Evolutionary conservation across 2,113 vertebrate species (phyloP), one percentile per base, ranked within the genome.

Genomic region (Calyptomena viridis): DNA sequence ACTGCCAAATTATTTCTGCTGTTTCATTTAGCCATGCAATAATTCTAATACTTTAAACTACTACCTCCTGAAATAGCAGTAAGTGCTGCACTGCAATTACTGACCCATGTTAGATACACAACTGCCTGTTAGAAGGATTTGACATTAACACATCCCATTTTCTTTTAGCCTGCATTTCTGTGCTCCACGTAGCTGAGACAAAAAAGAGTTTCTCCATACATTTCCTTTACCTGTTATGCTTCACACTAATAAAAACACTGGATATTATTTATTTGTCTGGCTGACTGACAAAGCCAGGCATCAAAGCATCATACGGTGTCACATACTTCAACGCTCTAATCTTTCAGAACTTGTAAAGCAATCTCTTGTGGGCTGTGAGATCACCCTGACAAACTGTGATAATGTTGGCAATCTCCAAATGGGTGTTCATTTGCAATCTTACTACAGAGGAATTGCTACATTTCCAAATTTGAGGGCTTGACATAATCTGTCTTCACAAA

Each of bases 331-430:
- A 96, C 73, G 82, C 93, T 92, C 86, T 93, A 94, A 95, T 97
- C 89, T 95, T 92, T 93, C 93, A 96, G 88, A 93, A 96, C 92
- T 96, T 95, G 95, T 92, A 96, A 96, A 95, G 93, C 90, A 95
- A 96, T 96, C 93, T 96, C 83, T 94, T 94, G 86, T 67, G 88
- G 94, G 93, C 93, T 96, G 94, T 78, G 90, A 95, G 93, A 95
- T 96, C 93, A 92, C 93, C 88, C 95, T 97, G 94, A 96, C 96
- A 96, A 97, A 97, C 94, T 96, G 95, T 94, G 96, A 97, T 96
- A 96, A 97, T 93, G 94, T 84, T 94, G 94, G 94, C 95, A 96
- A 96, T 97, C 93, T 96, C 95, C 50, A 10, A 91, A 95, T 90
- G 95, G 96, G 95, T 96, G 94, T 92, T 96, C 96, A 96, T 96